Evolutionary conservation across 2,113 vertebrate species (phyloP), one percentile per base, ranked within the genome.

Genomic region (Hystrix cristata): DNA sequence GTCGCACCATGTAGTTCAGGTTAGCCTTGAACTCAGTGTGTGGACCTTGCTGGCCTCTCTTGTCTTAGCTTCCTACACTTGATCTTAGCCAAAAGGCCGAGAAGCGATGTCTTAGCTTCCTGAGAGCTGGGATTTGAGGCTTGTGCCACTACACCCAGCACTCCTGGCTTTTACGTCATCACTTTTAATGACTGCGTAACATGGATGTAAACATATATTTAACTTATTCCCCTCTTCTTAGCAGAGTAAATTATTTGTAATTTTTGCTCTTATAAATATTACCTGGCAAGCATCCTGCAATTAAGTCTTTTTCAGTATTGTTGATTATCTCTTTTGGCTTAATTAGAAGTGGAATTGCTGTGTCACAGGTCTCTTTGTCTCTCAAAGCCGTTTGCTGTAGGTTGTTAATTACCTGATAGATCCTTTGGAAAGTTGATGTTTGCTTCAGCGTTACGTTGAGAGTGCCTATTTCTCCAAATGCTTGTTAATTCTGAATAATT

Each of bases 301-400:
- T 95, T 78, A 85, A 84, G 53, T 69, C 55, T 38, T 88, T 92
- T 64, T 62, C 13, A 59, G 7, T 74, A 34, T 74, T 59, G 65
- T 65, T 80, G 38, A 55, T 89, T 86, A 55, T 80, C 51, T 94
- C 34, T 74, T 91, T 74, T 81, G 87, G 38, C 89, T 86, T 94
- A 21, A 60, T 46, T 86, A 51, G 65, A 89, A 95, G 78, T 71
- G 23, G 12, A 90, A 76, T 78, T 83, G 34, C 43, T 76, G 0
- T 65, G 19, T 76, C 46, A 95, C 46, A 87, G 23, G 14, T 78
- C 12, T 76, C 25, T 51, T 51, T 78, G 8, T 93, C 65, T 95
- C 67, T 92, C 81, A 62, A 89, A 76, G 31, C 15, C 27, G 38
- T 89, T 89, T 67, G 48, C 34, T 92, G 10, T 67, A 53, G 85